These are phyloP conservation scores for Trematomus bernacchii DNA, from an alignment of 2,797 vertebrate species.

Conservation along the genomic window DNA sequence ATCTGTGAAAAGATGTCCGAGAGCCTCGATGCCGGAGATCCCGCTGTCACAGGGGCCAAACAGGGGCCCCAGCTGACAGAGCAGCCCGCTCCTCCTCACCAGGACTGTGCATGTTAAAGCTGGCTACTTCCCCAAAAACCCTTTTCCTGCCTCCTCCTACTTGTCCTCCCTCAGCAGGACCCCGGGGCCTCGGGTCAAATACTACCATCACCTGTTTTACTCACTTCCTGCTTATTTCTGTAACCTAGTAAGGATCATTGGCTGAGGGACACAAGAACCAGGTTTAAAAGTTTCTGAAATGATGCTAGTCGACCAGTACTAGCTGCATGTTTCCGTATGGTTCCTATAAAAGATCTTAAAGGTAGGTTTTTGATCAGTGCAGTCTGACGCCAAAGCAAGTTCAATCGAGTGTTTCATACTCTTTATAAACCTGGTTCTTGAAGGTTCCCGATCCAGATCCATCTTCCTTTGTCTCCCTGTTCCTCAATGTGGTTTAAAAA, in stretches of 20 bases:
- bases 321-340: conserved; percentile 18
- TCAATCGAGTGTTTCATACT: conserved; percentile 58
- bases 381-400: conserved; percentile 47
- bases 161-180: conserved; percentile 51
- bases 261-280: conserved; percentile 47
- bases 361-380: conserved; percentile 8
- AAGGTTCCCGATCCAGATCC: conserved; percentile 16
- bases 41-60: conserved; percentile 93
- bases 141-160: conserved; percentile 33
- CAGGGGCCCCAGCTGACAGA: conserved; percentile 96
- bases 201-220: conserved; percentile 50
- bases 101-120: conserved; percentile 96
- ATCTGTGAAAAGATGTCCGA: conserved; percentile 99
- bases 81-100: conserved; percentile 92
- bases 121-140: conserved; percentile 38
- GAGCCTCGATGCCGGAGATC: conserved; percentile 93
- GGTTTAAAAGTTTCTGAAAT: conserved; percentile 59
- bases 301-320: background rate
- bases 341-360: conserved; percentile 20
- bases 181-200: conserved; percentile 43
- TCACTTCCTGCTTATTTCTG: conserved; percentile 57
- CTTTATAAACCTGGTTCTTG: conserved; percentile 50
- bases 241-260: conserved; percentile 34
- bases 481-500: conserved; percentile 63
- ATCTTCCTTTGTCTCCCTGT: conserved; percentile 36